Percentiles rank a stretch among this genome's conserved stretches.
Conservation (phyloP, 2,888 invertebrate species). For the Yponomeuta evonymella region DNA sequence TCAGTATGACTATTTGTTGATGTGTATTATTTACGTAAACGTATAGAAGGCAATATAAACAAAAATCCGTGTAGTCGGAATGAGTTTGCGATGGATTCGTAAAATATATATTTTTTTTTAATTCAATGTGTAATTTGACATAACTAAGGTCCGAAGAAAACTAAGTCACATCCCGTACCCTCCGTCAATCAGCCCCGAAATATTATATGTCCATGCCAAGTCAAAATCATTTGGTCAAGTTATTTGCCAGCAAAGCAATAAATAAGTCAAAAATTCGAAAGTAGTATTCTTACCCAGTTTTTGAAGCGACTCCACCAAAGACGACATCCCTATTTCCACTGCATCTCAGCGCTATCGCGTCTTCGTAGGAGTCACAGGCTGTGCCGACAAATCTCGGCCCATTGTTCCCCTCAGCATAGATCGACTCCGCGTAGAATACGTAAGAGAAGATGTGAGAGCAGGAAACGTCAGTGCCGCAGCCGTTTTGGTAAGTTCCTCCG, state of each 20-base stretch:
- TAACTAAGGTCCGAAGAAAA: too few species aligned
- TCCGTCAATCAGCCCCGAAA: too few species aligned
- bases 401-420: constrained; percentile 30
- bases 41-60: too few species aligned
- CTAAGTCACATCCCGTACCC: too few species aligned
- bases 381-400: constrained; percentile 50
- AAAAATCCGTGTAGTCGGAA: too few species aligned
- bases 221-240: too few species aligned
- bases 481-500: constrained; percentile 49
- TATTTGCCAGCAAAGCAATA: neutral
- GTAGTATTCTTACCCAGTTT: constrained; percentile 35
- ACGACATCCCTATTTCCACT: constrained; percentile 36
- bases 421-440: constrained; percentile 55
- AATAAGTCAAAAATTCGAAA: neutral
- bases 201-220: too few species aligned
- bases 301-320: constrained; percentile 49
- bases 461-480: constrained; percentile 38
- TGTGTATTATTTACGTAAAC: too few species aligned
- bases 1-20: too few species aligned
- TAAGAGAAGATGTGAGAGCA: constrained; percentile 52
- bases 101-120: too few species aligned
- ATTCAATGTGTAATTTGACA: too few species aligned
- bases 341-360: constrained; percentile 41
- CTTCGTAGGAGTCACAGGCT: constrained; percentile 41
- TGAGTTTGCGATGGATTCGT: too few species aligned